Evolutionary conservation across 2,113 vertebrate species (phyloP).

Genomic region (Siphamia tubifer): DNA sequence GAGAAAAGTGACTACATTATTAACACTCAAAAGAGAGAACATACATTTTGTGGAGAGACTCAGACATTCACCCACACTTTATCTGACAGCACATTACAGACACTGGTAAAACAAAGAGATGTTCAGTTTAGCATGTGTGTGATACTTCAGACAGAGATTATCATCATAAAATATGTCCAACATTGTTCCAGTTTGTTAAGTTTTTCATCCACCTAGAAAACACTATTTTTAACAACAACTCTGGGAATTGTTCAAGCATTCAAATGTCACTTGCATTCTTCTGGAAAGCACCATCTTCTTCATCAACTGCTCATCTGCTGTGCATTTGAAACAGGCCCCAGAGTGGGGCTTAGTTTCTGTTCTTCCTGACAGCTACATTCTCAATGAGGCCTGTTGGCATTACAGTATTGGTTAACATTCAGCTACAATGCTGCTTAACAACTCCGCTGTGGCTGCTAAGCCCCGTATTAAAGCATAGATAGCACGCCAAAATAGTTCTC

Average conservation of each 20-base stretch:
- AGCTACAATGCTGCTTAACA: constrained; percentile 47
- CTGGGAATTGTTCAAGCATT: constrained; percentile 9
- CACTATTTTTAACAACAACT: constrained; percentile 5
- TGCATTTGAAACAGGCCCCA: constrained; percentile 20
- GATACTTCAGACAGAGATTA: constrained; percentile 22
- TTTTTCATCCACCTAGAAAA: constrained; percentile 1
- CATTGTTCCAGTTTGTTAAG: constrained; percentile 22
- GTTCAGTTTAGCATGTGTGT: background rate
- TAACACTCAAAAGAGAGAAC: constrained; percentile 17
- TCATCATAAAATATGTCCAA: background rate
- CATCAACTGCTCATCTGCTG: constrained; percentile 37
- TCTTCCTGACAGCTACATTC: constrained; percentile 46
- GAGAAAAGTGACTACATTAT: background rate
- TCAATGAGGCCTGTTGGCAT: constrained; percentile 43
- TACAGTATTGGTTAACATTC: constrained; percentile 52
- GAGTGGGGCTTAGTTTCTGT: constrained; percentile 30
- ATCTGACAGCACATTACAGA: constrained; percentile 23
- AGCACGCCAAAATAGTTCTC: constrained; percentile 25
- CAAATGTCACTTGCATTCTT: constrained; percentile 15
- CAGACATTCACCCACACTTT: constrained; percentile 20
- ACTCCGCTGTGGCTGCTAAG: constrained; percentile 58
- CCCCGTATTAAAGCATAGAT: constrained; percentile 47
- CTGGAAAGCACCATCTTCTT: background rate
- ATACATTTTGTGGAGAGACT: constrained; percentile 25
- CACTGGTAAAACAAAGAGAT: constrained; percentile 9